Percentiles rank a stretch among this genome's conserved stretches.
Conservation (phyloP, 35 echinoderm and acorn worm genomes). For the Diadema setosum region DNA sequence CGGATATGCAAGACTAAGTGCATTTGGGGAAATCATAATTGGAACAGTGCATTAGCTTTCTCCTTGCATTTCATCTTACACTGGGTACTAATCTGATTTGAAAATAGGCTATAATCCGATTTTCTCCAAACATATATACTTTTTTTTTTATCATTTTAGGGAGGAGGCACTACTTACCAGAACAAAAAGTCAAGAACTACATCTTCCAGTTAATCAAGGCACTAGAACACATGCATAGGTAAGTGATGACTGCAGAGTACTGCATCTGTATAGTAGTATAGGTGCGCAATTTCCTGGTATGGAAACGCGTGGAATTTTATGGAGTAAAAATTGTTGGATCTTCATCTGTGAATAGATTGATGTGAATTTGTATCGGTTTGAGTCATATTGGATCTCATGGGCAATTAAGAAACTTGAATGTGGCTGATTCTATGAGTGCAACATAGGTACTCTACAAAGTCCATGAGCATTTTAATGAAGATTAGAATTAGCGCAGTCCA, state of each 20-base stretch:
- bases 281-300: too few species aligned
- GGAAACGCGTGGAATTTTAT: background rate
- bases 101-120: background rate
- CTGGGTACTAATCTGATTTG: background rate
- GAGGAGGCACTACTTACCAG: constrained; percentile 86
- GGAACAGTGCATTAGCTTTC: too few species aligned
- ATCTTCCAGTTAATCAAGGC: constrained; percentile 97
- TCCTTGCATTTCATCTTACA: background rate
- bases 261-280: too few species aligned
- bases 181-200: constrained; percentile 89
- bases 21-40: too few species aligned
- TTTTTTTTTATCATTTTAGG: constrained; percentile 60
- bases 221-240: constrained; percentile 99
- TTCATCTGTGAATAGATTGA: background rate
- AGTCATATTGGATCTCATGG: background rate
- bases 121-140: background rate
- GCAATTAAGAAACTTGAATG: background rate
- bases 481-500: too few species aligned
- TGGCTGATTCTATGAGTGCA: too few species aligned
- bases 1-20: too few species aligned
- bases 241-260: background rate
- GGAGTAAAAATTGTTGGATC: background rate
- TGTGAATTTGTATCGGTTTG: background rate
- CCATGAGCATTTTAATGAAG: too few species aligned
- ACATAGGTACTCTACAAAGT: too few species aligned